Base-by-base conservation (phyloP, 2,888 invertebrate genomes). In the Heliconius ethilla region DNA sequence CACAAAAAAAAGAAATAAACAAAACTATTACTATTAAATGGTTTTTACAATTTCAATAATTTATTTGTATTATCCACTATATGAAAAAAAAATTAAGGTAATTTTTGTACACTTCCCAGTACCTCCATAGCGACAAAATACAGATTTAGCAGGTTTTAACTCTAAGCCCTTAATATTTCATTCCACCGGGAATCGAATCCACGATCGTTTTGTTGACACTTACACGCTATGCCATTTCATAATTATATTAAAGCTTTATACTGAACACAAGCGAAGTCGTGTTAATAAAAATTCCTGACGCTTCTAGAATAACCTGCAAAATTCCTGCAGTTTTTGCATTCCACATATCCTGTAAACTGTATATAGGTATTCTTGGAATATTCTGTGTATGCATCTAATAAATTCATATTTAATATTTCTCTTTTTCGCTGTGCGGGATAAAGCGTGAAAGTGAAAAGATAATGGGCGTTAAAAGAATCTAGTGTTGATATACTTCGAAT, bases 221-320 rank as follows among this genome's bases (percentile, higher is more conserved):
- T 1, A 55, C 18, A 22, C 22, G 62, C 25, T 25, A 65, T 66
- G 33, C 10, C 11, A 33, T 37, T 66, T 22, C 11, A 33, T 29
- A 37, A 37, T 40, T 67, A 67, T 67, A 6, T 67, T 11, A 40
- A n/a, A 37, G 37, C 4, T 37, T 9, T 67, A 67, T n/a, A 3
- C 27, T 15, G 65, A 65, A 22, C 29, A 18, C 11, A 29, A 27
- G n/a, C 67, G 13, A 6, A 1, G 67, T 67, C 37, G 70, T 55
- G 70, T 55, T 70, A 70, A 70, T 70, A 70, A 22, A 55, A 70
- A 70, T 70, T 70, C 29, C 55, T 55, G 55, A 55, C 55, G 70
- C 70, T 29, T 13, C 29, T 29, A 29, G 29, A 29, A 70, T 29
- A 55, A 70, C 51, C 29, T 51, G 70, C n/a, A 2, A 33, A 55